Evolutionary conservation across 1,140 invertebrate species (phyloP).

Genomic region (Drosophila parabipectinata): DNA sequence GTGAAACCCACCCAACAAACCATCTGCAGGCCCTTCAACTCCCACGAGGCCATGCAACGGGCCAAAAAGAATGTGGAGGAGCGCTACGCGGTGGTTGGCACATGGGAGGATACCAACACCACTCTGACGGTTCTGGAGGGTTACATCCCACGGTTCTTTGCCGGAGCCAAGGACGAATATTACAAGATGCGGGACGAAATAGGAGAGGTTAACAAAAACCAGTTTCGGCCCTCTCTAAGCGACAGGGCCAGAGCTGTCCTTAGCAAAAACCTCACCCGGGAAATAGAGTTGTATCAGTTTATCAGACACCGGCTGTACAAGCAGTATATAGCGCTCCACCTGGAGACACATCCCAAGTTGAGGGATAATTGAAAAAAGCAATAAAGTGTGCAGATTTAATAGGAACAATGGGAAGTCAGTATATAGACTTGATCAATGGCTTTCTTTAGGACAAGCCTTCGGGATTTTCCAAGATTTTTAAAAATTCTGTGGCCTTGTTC

Average conservation of each 20-base stretch:
- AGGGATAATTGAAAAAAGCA: conserved; percentile 21
- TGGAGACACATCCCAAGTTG: conserved; percentile 63
- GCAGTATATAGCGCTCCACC: conserved; percentile 89
- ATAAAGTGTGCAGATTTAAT: conserved; percentile 45
- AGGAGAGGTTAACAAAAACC: conserved; percentile 91
- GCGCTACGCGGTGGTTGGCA: conserved; percentile 94
- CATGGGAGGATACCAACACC: conserved; percentile 93
- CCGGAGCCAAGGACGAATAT: conserved; percentile 86
- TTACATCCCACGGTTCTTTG: conserved; percentile 93
- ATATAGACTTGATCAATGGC: conserved; percentile 88
- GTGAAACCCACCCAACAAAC: neutral
- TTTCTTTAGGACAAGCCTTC: conserved; percentile 87
- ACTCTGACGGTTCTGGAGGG: conserved; percentile 92
- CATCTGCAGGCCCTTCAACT: conserved; percentile 91
- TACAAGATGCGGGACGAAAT: conserved; percentile 87
- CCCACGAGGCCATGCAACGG: conserved; percentile 90
- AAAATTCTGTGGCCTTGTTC: neutral
- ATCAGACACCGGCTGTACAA: conserved; percentile 92
- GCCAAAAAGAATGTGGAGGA: conserved; percentile 93
- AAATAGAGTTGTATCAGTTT: conserved; percentile 96
- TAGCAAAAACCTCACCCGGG: conserved; percentile 92
- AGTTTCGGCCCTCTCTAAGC: conserved; percentile 89
- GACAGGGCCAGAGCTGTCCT: conserved; percentile 92
- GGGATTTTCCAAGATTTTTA: neutral
- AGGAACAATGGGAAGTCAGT: conserved; percentile 91